Percentiles rank a stretch among this genome's conserved stretches.
Conservation (phyloP, 2,888 invertebrate species). For the Tholera decimalis region DNA sequence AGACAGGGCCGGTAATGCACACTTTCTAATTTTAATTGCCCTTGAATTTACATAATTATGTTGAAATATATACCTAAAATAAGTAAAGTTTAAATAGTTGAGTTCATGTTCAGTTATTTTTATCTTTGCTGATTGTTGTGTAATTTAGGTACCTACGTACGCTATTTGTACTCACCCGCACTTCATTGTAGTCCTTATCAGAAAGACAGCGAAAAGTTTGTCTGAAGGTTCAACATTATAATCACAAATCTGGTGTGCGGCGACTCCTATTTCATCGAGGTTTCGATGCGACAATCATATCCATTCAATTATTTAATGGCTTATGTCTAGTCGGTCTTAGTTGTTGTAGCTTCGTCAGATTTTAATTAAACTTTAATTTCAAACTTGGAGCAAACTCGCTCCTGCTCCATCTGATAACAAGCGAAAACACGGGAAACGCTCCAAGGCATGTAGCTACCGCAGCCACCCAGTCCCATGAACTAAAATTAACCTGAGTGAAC, state of each 20-base stretch:
- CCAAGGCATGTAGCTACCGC: slow-evolving; percentile 32
- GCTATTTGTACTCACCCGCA: slow-evolving; percentile 11
- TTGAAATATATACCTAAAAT: slow-evolving; percentile 6
- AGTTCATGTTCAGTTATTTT: slow-evolving; percentile 8
- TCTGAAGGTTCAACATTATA: slow-evolving; percentile 22
- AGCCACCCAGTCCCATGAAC: slow-evolving; percentile 18
- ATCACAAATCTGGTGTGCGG: slow-evolving; percentile 20
- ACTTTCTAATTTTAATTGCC: slow-evolving; percentile 56
- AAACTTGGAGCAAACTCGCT: slow-evolving; percentile 54
- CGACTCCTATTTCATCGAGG: slow-evolving; percentile 18
- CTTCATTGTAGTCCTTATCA: slow-evolving; percentile 7
- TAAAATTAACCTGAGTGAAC: slow-evolving; percentile 55
- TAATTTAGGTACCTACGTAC: not conserved
- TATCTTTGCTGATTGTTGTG: slow-evolving; percentile 12
- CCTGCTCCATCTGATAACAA: slow-evolving; percentile 49
- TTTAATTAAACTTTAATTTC: slow-evolving; percentile 61
- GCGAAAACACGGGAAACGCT: slow-evolving; percentile 47
- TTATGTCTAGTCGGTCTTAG: slow-evolving; percentile 40
- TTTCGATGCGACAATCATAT: slow-evolving; percentile 33
- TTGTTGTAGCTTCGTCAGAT: slow-evolving; percentile 52
- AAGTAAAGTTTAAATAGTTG: slow-evolving; percentile 11
- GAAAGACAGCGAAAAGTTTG: slow-evolving; percentile 5
- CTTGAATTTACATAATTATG: slow-evolving; percentile 46
- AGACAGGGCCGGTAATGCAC: slow-evolving; percentile 30
- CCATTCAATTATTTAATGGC: slow-evolving; percentile 42